Percentiles rank a stretch among this genome's conserved stretches.
These are phyloP conservation scores for Eulemur coronatus DNA, from an alignment of 2,797 vertebrate species.

Conservation along the genomic window DNA sequence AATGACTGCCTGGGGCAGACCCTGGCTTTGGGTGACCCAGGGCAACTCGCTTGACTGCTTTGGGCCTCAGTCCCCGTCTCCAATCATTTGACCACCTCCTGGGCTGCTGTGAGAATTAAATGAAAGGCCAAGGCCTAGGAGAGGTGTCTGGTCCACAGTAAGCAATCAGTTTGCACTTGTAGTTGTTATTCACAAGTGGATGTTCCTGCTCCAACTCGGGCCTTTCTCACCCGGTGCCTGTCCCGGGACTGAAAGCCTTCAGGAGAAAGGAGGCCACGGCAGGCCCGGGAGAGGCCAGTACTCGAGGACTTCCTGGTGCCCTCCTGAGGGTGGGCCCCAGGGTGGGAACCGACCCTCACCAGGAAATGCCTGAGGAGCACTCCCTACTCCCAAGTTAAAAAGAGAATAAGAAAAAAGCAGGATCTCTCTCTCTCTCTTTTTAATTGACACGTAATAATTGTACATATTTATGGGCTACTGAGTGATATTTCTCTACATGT, in stretches of 20 bases:
- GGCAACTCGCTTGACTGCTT: too few species aligned
- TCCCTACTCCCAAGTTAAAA: background rate
- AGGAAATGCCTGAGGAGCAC: background rate
- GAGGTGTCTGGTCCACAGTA: background rate
- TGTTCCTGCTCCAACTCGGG: background rate
- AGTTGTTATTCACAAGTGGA: background rate
- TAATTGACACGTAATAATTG: background rate
- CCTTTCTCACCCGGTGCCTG: background rate
- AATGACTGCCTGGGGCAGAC: background rate
- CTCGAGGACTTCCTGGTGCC: accelerated
- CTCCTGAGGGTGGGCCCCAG: accelerated
- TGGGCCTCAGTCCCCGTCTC: background rate
- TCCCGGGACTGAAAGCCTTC: background rate
- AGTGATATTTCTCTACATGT: too few species aligned
- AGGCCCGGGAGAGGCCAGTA: background rate
- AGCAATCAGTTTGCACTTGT: background rate
- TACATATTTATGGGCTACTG: background rate
- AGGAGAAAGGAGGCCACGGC: background rate
- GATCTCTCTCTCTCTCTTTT: constrained; percentile 1
- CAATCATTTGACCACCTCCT: background rate
- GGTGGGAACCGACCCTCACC: background rate
- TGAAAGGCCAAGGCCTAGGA: background rate
- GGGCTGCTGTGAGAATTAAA: too few species aligned
- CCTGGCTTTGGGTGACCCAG: background rate
- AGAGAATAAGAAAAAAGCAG: constrained; percentile 57